A percentile compares a stretch with the other conserved stretches of the same genome.
Evolutionary conservation across 2,888 invertebrate genomes (phyloP).

Genomic region (Ennomos erosarius): DNA sequence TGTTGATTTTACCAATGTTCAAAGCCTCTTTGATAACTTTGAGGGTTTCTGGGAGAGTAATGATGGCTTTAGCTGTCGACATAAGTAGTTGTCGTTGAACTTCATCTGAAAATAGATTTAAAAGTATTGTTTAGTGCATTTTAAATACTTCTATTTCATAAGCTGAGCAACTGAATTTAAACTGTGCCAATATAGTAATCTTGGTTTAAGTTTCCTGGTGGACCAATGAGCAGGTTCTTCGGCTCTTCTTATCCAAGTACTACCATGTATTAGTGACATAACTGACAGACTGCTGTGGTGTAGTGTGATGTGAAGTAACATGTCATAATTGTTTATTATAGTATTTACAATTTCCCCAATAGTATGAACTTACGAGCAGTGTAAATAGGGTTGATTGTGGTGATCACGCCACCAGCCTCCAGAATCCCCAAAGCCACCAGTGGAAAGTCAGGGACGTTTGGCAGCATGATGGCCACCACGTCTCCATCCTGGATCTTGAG

Average conservation of each 20-base stretch:
- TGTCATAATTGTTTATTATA: too few species aligned
- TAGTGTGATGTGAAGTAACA: too few species aligned
- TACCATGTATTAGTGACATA: too few species aligned
- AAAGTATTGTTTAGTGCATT: background rate
- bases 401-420: slow-evolving; percentile 88
- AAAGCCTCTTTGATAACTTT: slow-evolving; percentile 77
- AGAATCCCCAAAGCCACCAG: slow-evolving; percentile 87
- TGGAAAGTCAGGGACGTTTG: slow-evolving; percentile 91
- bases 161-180: too few species aligned
- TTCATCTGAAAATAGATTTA: slow-evolving; percentile 86
- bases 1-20: slow-evolving; percentile 71
- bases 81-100: slow-evolving; percentile 87
- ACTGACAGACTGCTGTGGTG: too few species aligned
- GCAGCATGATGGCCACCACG: slow-evolving; percentile 88
- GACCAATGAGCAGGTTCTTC: too few species aligned
- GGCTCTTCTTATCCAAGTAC: too few species aligned
- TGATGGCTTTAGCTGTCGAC: slow-evolving; percentile 86
- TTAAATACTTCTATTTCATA: too few species aligned
- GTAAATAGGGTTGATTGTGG: slow-evolving; percentile 91
- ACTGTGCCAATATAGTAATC: too few species aligned
- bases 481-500: slow-evolving; percentile 88
- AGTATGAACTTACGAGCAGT: slow-evolving; percentile 85
- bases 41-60: slow-evolving; percentile 85
- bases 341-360: too few species aligned
- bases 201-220: too few species aligned